Percentiles rank a stretch among this genome's conserved stretches.
These are phyloP conservation scores for Pleuronectes platessa DNA, from an alignment of 2,113 vertebrate genomes.

Conservation along the genomic window DNA sequence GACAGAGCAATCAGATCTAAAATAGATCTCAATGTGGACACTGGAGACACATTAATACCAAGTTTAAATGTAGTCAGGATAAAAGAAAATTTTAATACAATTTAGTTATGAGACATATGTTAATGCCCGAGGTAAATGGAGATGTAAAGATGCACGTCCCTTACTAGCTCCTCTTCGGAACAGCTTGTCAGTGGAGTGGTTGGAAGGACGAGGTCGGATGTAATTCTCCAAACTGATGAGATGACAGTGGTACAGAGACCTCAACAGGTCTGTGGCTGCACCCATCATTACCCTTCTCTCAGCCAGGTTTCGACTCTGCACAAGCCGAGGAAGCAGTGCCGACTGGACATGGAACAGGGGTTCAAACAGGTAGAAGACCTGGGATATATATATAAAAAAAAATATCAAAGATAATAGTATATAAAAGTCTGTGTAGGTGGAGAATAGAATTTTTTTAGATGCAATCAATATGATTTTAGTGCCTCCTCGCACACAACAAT, in stretches of 20 bases:
- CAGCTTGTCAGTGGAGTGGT: conserved; percentile 91
- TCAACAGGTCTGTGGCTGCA: conserved; percentile 90
- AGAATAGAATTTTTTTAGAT: not conserved
- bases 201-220: conserved; percentile 89
- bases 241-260: conserved; percentile 92
- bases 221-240: conserved; percentile 93
- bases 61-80: no score
- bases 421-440: not conserved
- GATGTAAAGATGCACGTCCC: not conserved
- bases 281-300: conserved; percentile 91
- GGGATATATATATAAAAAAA: not conserved
- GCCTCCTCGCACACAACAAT: no score
- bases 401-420: not conserved
- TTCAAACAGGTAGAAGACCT: conserved; percentile 95
- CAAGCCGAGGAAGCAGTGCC: conserved; percentile 89
- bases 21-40: no score
- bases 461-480: not conserved
- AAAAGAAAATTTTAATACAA: no score
- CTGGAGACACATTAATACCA: no score
- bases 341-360: conserved; percentile 94
- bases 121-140: not conserved
- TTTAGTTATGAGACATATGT: no score
- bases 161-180: conserved; percentile 93
- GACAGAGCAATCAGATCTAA: no score
- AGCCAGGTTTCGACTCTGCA: conserved; percentile 84